phyloP scores from a whole-genome alignment of 1,140 invertebrate species.

The Drosophila arizonae region DNA sequence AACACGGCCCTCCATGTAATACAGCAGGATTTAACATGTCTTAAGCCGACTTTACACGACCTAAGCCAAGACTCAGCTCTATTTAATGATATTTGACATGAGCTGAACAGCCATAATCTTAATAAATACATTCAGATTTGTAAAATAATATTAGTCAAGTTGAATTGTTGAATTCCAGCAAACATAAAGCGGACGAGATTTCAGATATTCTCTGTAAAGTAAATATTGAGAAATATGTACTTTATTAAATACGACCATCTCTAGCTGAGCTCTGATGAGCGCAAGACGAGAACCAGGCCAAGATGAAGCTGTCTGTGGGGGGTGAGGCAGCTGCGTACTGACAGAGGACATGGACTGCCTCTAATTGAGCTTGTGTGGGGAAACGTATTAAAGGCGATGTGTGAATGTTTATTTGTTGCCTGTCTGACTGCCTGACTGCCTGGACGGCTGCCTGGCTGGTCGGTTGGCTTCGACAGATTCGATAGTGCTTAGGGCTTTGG shows the following conservation, averaged over 20 bases:
- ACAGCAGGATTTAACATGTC: not conserved
- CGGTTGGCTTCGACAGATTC: slow-evolving; percentile 29
- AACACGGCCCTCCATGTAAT: too few species aligned
- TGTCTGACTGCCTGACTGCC: slow-evolving; percentile 20
- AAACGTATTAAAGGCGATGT: slow-evolving; percentile 74
- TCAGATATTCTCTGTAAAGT: not conserved
- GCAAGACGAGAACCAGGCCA: not conserved
- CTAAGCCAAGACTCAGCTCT: not conserved
- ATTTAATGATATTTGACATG: not conserved
- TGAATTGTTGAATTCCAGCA: not conserved
- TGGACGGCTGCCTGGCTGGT: slow-evolving; percentile 13
- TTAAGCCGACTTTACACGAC: not conserved
- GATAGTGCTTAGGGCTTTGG: slow-evolving; percentile 59
- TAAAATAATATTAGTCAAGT: not conserved
- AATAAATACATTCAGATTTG: not conserved
- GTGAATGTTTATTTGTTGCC: slow-evolving; percentile 50
- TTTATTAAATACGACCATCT: slow-evolving; percentile 13
- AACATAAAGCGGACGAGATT: not conserved
- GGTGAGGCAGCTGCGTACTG: not conserved
- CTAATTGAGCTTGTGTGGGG: slow-evolving; percentile 77
- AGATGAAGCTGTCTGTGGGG: not conserved
- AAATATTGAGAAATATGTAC: not conserved
- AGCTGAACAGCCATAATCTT: too few species aligned
- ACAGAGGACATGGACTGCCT: slow-evolving; percentile 39
- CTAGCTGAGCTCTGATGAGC: not conserved